Conservation (phyloP, 1,140 invertebrate species). For the Zaprionus nigranus region DNA sequence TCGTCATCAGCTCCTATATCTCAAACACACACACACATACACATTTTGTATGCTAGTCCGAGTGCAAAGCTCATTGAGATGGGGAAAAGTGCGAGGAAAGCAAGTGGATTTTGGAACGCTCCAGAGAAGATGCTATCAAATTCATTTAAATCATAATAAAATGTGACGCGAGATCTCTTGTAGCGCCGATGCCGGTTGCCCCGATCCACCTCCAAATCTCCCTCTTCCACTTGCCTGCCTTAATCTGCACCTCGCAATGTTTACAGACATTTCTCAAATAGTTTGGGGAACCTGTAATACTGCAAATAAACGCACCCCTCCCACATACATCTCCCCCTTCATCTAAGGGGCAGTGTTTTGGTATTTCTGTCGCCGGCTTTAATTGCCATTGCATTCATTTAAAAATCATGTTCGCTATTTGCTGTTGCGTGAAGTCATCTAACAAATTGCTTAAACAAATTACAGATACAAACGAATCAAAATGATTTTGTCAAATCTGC, state of each 20-base stretch:
- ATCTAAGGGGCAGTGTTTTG: conserved; percentile 14
- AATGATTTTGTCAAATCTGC: conserved; percentile 47
- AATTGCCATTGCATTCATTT: conserved; percentile 54
- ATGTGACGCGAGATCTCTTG: conserved; percentile 57
- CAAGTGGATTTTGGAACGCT: conserved; percentile 35
- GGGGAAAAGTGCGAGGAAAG: conserved; percentile 34
- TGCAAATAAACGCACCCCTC: background rate
- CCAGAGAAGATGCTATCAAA: conserved; percentile 60
- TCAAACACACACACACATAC: conserved; percentile 16
- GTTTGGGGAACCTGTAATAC: conserved; percentile 32
- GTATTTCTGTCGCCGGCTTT: conserved; percentile 51
- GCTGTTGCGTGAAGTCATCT: conserved; percentile 73
- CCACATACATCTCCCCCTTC: background rate
- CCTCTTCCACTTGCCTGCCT: background rate
- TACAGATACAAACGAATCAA: conserved; percentile 53
- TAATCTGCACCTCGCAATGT: conserved; percentile 1
- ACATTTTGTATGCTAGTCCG: background rate
- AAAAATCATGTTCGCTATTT: conserved; percentile 61
- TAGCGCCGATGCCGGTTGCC: conserved; percentile 24
- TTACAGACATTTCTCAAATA: conserved; percentile 7
- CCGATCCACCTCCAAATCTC: background rate
- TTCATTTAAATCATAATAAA: conserved; percentile 81
- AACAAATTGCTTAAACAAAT: conserved; percentile 74
- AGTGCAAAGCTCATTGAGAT: conserved; percentile 14
- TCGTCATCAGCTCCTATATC: conserved; percentile 20